Conservation (phyloP, 2,797 vertebrate species). For the Taenioides sp. region DNA sequence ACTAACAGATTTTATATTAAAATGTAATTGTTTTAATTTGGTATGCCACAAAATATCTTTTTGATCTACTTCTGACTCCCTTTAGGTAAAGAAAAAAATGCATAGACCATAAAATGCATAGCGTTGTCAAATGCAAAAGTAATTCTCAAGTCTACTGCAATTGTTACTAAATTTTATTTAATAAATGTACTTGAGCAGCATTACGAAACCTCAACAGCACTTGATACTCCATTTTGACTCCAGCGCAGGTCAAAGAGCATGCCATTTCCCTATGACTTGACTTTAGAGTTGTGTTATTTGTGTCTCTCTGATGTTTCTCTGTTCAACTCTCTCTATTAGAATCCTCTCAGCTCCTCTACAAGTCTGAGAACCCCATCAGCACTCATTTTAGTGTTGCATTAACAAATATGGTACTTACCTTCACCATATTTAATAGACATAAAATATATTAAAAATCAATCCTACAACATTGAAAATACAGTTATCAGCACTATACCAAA, state of each 20-base stretch:
- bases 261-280: constrained; percentile 30
- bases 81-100: not conserved
- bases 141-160: not conserved
- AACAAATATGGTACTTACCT: constrained; percentile 14
- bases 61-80: not conserved
- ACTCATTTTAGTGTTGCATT: constrained; percentile 15
- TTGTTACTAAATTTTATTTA: not conserved
- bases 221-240: not conserved
- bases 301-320: constrained; percentile 56
- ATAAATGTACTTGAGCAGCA: not conserved
- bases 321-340: constrained; percentile 49
- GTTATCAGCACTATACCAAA: not conserved
- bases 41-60: not conserved
- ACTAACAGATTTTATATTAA: not conserved
- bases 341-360: constrained; percentile 31
- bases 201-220: not conserved
- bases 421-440: constrained; percentile 23
- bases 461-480: not conserved
- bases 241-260: not conserved
- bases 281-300: constrained; percentile 39
- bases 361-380: constrained; percentile 11
- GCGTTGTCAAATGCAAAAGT: not conserved
- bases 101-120: not conserved
- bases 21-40: not conserved
- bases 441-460: not conserved